Evolutionary conservation across 2,888 invertebrate species (phyloP), one percentile per base, ranked within the genome.

Genomic region (Ptilodon capucinus): DNA sequence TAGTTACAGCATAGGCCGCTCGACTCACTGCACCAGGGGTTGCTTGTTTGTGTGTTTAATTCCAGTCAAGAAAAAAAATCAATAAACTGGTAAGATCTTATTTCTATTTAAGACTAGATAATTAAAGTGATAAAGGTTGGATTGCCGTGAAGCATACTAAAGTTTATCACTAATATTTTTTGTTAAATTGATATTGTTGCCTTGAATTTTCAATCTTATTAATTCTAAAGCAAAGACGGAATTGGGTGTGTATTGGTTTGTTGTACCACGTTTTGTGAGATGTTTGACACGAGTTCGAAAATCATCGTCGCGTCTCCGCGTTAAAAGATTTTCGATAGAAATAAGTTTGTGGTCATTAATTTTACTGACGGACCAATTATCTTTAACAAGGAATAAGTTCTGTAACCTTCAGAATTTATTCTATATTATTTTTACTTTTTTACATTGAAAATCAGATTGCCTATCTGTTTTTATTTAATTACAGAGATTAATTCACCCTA

Each of bases 321-420:
- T 66, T 71, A 64, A 71, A 66, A 73, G 71, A 72, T 73, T 74
- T 74, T 71, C 67, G 71, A 74, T 50, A n/a, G 54, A 60, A 59
- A 44, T 60, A 65, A 71, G 68, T 73, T 73, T 60, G 55, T 47
- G 60, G 59, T 59, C 73, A 57, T 70, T 71, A 71, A 72, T 70
- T 71, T 71, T 62, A 71, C 60, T 56, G 64, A 63, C 68, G 67
- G 60, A 48, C 54, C 65, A 72, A 71, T 71, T 68, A 71, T 73
- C 62, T 71, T n/a, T 71, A 69, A 71, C 71, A 69, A 73, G 71
- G 67, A 60, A 68, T 67, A 39, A 39, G 5, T 21, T 21, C 17
- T 39, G 19, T 54, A 46, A 41, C 42, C 46, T 46, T 53, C 51
- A 48, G 57, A 55, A 46, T 57, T 58, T 54, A 35, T 51, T 54